Percentiles rank a stretch among this genome's conserved stretches.
Conservation (phyloP, 2,888 invertebrate species). For the Allolobophora icterica region DNA sequence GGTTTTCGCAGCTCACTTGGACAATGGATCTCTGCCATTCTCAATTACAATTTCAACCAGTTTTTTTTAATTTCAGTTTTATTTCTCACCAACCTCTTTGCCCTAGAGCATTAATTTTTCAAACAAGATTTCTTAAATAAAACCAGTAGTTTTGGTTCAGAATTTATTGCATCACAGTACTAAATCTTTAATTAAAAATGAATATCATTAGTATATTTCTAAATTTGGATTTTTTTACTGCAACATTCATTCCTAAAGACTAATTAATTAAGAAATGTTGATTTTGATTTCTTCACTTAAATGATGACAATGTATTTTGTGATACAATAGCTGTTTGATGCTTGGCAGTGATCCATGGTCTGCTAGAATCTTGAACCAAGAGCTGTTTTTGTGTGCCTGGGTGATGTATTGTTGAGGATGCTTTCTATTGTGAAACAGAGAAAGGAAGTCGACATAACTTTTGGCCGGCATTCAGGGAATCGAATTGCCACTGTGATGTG, state of each 20-base stretch:
- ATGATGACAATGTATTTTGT: background rate
- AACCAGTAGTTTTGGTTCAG: too few species aligned
- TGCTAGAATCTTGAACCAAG: background rate
- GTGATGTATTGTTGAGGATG: background rate
- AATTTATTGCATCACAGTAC: too few species aligned
- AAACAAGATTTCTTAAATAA: too few species aligned
- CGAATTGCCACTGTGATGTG: slow-evolving; percentile 94
- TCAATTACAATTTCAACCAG: background rate
- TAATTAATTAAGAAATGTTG: background rate
- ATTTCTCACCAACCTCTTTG: background rate
- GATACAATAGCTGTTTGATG: background rate
- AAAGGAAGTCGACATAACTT: slow-evolving; percentile 70
- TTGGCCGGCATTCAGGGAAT: slow-evolving; percentile 86
- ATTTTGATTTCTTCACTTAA: background rate
- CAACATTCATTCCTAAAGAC: background rate
- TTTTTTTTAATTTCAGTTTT: background rate
- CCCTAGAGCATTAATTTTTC: too few species aligned
- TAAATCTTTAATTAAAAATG: too few species aligned
- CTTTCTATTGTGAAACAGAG: background rate
- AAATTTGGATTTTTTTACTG: too few species aligned
- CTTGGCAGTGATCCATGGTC: background rate
- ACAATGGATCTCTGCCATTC: slow-evolving; percentile 14
- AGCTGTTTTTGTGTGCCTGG: background rate
- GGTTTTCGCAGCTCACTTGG: background rate
- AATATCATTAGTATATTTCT: too few species aligned